A percentile compares a stretch with the other conserved stretches of the same genome.
Evolutionary conservation across 1,140 invertebrate genomes (phyloP).

Genomic region (Parasteatoda tepidariorum): DNA sequence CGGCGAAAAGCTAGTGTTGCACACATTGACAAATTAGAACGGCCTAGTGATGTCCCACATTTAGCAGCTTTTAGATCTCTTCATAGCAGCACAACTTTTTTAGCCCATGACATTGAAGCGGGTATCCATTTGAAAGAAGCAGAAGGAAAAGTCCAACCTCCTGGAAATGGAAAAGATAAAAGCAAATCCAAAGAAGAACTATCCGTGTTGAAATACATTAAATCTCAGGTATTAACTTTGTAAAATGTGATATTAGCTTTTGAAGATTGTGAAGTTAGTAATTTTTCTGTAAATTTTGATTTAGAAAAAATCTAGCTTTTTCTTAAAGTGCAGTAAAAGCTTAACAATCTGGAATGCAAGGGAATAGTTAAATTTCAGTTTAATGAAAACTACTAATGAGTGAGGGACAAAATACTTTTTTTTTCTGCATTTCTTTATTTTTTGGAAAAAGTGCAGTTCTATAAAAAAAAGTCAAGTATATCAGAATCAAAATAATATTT

Average conservation of each 20-base stretch:
- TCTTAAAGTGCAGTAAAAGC: too few species aligned
- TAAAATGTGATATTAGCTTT: background rate
- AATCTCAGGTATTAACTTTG: slow-evolving; percentile 77
- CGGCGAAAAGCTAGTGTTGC: slow-evolving; percentile 80
- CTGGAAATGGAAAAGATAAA: slow-evolving; percentile 67
- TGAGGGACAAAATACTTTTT: too few species aligned
- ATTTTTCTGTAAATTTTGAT: too few species aligned
- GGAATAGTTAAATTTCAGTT: too few species aligned
- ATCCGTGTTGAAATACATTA: slow-evolving; percentile 87
- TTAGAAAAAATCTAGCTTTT: too few species aligned
- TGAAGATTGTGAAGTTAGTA: background rate
- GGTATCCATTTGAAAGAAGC: slow-evolving; percentile 50
- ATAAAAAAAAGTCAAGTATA: too few species aligned
- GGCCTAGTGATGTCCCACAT: slow-evolving; percentile 59
- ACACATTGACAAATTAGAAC: slow-evolving; percentile 67
- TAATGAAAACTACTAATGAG: too few species aligned
- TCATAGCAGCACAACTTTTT: slow-evolving; percentile 63
- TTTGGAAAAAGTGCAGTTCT: too few species aligned
- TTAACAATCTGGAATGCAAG: too few species aligned
- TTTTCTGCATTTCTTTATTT: too few species aligned
- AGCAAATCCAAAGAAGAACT: slow-evolving; percentile 74
- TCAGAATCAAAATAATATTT: too few species aligned
- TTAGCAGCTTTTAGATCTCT: slow-evolving; percentile 61
- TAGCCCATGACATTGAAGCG: slow-evolving; percentile 64
- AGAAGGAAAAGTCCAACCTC: slow-evolving; percentile 8